phyloP scores from a whole-genome alignment of 2,888 invertebrate species.

The Diplolepis rosae region DNA sequence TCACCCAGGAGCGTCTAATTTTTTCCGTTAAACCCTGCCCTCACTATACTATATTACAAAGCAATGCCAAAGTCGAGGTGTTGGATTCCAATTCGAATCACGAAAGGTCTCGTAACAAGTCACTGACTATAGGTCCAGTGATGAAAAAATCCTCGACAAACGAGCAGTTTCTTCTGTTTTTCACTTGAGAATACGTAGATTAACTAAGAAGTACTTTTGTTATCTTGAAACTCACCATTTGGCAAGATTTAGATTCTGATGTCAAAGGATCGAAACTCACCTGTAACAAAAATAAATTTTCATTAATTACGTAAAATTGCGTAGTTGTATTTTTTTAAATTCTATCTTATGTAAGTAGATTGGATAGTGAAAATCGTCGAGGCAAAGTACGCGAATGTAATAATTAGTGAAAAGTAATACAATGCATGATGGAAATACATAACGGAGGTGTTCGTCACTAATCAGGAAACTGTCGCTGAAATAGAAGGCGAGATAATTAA shows the following conservation, averaged over 20 bases:
- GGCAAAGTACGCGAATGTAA: background rate
- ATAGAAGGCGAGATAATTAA: constrained; percentile 65
- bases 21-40: constrained; percentile 52
- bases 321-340: background rate
- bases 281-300: constrained; percentile 39
- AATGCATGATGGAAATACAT: constrained; percentile 13
- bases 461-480: constrained; percentile 51
- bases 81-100: constrained; percentile 34
- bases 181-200: too few species aligned
- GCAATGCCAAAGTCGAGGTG: constrained; percentile 40
- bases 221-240: too few species aligned
- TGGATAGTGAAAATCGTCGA: background rate
- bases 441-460: constrained; percentile 40
- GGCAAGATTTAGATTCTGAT: too few species aligned
- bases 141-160: too few species aligned
- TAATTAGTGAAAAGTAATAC: constrained; percentile 30
- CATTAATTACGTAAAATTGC: constrained; percentile 5
- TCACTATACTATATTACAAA: constrained; percentile 42
- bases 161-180: too few species aligned
- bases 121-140: too few species aligned
- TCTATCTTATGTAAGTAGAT: background rate
- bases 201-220: too few species aligned
- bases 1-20: constrained; percentile 70
- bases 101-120: background rate
- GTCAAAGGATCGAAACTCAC: constrained; percentile 37